These are phyloP conservation scores for Holothuria scabra DNA, from an alignment of 53 echinoderm and acorn worm species.

Conservation along the genomic window DNA sequence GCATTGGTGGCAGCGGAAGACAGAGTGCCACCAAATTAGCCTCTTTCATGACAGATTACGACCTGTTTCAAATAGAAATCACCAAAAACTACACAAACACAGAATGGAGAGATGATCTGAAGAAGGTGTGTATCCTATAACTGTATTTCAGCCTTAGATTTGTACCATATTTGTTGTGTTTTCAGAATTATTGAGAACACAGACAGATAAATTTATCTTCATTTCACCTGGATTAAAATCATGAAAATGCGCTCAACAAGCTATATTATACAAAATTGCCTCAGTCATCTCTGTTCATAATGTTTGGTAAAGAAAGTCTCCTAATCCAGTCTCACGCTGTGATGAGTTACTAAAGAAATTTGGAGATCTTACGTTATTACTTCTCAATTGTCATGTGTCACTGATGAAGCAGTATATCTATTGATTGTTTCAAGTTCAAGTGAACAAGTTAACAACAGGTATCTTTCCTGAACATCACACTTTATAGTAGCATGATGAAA, in stretches of 20 bases:
- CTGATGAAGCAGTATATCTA: no score
- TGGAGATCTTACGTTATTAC: no score
- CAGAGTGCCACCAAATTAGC: slow-evolving; percentile 96
- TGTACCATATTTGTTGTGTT: background rate
- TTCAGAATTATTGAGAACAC: background rate
- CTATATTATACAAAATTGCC: no score
- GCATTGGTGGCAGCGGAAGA: slow-evolving; percentile 98
- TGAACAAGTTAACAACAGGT: no score
- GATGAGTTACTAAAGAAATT: no score
- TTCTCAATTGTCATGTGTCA: no score
- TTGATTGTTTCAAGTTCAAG: no score
- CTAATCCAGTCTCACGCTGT: no score
- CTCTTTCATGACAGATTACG: slow-evolving; percentile 98
- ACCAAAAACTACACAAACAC: slow-evolving; percentile 95
- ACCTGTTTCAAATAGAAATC: slow-evolving; percentile 96
- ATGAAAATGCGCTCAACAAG: background rate
- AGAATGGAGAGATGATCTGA: slow-evolving; percentile 97
- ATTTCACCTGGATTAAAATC: background rate
- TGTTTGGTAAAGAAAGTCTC: no score
- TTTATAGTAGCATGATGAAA: no score
- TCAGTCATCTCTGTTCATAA: no score
- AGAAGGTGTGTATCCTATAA: slow-evolving; percentile 58
- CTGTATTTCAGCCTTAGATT: background rate
- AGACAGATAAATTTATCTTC: background rate
- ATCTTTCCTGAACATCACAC: no score